phyloP scores from a whole-genome alignment of 2,888 invertebrate species.

The Caenorhabditis doughertyi region DNA sequence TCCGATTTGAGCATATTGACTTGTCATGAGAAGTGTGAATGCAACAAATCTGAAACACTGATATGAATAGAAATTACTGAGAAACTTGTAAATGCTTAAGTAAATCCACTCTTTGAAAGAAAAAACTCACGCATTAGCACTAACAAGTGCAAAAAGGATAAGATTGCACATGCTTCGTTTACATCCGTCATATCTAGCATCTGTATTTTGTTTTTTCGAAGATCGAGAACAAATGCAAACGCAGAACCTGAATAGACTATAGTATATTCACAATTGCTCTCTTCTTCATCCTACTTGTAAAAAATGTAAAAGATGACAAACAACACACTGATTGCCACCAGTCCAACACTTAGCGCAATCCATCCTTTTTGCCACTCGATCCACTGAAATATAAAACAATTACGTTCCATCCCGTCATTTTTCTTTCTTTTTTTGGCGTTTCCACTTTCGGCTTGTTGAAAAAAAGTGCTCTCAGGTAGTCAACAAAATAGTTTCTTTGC shows the following conservation, averaged over 20 bases:
- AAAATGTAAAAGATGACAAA: constrained; percentile 79
- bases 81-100: too few relatives aligned
- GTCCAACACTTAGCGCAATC: constrained; percentile 70
- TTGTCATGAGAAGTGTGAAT: constrained; percentile 78
- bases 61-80: too few relatives aligned
- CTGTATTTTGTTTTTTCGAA: constrained; percentile 70
- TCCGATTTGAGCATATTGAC: constrained; percentile 80
- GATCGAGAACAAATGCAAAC: constrained; percentile 73
- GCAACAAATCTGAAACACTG: constrained; percentile 78
- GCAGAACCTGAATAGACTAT: constrained; percentile 68
- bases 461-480: constrained; percentile 40
- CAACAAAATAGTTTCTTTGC: constrained; percentile 59
- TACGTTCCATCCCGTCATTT: background rate
- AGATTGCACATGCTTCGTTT: constrained; percentile 76
- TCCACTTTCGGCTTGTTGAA: constrained; percentile 47
- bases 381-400: constrained; percentile 76
- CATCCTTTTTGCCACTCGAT: constrained; percentile 79
- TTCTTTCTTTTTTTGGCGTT: background rate
- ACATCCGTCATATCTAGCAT: constrained; percentile 77
- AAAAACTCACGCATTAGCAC: constrained; percentile 77
- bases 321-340: constrained; percentile 72
- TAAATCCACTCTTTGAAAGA: too few relatives aligned
- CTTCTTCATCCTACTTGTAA: constrained; percentile 66
- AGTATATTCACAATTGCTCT: constrained; percentile 18
- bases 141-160: constrained; percentile 73